Conservation (phyloP, 2,113 vertebrate species). For the Pipra filicauda region DNA sequence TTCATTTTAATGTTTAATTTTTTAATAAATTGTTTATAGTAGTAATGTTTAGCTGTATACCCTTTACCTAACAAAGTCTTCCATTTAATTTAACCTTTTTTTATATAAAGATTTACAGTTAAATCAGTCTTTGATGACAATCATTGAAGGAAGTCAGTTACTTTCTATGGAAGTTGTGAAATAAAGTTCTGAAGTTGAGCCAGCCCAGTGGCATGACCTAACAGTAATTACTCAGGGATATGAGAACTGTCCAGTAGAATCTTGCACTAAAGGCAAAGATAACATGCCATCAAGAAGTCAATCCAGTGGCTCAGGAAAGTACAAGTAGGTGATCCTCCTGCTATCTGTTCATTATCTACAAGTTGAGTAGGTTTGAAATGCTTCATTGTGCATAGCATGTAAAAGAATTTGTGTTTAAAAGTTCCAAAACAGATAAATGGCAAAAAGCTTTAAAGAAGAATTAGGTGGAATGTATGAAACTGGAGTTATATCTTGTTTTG, state of each 20-base stretch:
- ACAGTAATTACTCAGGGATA: background rate
- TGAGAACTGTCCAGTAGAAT: background rate
- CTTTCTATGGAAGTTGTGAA: slow-evolving; percentile 68
- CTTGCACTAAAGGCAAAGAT: background rate
- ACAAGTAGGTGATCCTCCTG: background rate
- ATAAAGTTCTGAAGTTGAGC: slow-evolving; percentile 18
- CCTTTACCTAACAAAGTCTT: slow-evolving; percentile 7
- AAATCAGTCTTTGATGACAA: slow-evolving; percentile 60
- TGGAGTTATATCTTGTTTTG: background rate
- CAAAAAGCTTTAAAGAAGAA: background rate
- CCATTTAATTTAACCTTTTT: slow-evolving; percentile 9
- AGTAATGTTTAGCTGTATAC: background rate
- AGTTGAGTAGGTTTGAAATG: background rate
- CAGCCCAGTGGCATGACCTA: background rate
- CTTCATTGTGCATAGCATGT: background rate
- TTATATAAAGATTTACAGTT: background rate
- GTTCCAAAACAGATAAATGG: background rate
- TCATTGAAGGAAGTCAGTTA: slow-evolving; percentile 64
- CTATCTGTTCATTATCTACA: background rate
- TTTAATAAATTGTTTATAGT: background rate
- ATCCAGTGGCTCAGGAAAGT: background rate
- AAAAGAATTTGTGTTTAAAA: background rate
- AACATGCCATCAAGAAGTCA: background rate
- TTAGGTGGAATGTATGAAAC: background rate
- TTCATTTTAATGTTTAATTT: slow-evolving; percentile 4